Evolutionary conservation across 2,113 vertebrate genomes (phyloP), one percentile per base, ranked within the genome.

Genomic region (Podilymbus podiceps): DNA sequence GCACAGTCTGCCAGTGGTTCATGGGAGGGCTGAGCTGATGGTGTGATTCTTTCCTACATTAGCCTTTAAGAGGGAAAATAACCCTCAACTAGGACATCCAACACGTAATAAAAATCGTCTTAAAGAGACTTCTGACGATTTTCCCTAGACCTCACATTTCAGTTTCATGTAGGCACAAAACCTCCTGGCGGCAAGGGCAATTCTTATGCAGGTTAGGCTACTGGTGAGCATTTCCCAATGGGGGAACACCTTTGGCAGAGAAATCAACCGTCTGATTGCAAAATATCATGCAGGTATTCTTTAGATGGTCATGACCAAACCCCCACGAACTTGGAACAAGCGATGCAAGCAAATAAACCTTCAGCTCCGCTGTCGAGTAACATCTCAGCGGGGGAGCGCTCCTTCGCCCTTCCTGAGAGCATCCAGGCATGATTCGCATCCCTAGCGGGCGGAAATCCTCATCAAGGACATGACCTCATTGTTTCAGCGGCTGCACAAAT

Each of bases 51-150:
- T 94, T 92, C 94, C 80, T 88, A 78, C 1, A 1, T 87, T 66
- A 75, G 33, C 56, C 64, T 90, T 78, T 35, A 88, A 77, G 49
- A 88, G 47, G 68, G 66, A 94, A 96, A 96, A 95, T 49, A 95
- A 85, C 7, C 68, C 73, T 74, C 35, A 52, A 7, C 76, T 86
- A 92, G 66, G 76, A 93, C 73, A 94, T 74, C 85, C 68, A 94
- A 52, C 90, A 94, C 83, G 68, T 96, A 94, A 91, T 94, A 93
- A 96, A 96, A 91, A 76, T 75, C 84, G 53, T 38, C 74, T 89
- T 92, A 69, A 88, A 83, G 55, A 81, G 24, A 60, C 30, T 93
- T 93, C 38, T 91, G 69, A 89, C 80, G 79, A 38, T 87, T 78
- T 76, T 94, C 31, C 28, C 42, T 53, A 85, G 71, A 89, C 74